Evolutionary conservation across 1,140 invertebrate species (phyloP), one percentile per base, ranked within the genome.

Genomic region (Brachionus asplanchnoidis): DNA sequence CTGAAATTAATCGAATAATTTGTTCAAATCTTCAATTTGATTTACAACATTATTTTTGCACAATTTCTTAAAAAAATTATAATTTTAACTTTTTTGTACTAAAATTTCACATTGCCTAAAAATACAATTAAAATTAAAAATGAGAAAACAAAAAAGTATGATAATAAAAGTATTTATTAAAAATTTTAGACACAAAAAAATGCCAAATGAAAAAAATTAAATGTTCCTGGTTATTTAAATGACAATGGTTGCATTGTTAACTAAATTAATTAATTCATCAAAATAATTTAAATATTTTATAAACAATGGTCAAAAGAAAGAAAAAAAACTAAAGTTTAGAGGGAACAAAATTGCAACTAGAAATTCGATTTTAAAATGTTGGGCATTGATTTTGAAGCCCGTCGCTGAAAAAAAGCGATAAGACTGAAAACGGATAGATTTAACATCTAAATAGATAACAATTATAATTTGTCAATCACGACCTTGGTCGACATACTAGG

Each of bases 381-480:
- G 53, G 53, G 20, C 53, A 60, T 60, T 60, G 17, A 20, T 20
- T 60, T 60, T 23, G n/a, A 4, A 20, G 53, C 53, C 53, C 53
- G n/a, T 60, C 53, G 53, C 53, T 60, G 8, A 23, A 60, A 36
- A 32, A 20, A 20, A 60, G 53, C 53, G 53, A 60, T 60, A 60
- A 60, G 53, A 60, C 53, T 60, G 8, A 20, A 60, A 60, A 26
- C 53, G 53, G 53, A 60, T 60, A 60, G 53, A 60, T 23, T 60
- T 60, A 60, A 60, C 53, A 60, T 60, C 17, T 60, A 60, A 60
- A 20, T 60, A 26, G 8, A 60, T 23, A 60, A 60, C 53, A 60
- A 60, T 60, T 44, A 42, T 65, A 42, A 65, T 40, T 82, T 44
- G 60, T 82, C 79, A 68, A 82, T 42, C 11, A 82, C 60, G 8